Base-by-base conservation (phyloP, 2,113 vertebrate species). In the Eptatretus burgeri region DNA sequence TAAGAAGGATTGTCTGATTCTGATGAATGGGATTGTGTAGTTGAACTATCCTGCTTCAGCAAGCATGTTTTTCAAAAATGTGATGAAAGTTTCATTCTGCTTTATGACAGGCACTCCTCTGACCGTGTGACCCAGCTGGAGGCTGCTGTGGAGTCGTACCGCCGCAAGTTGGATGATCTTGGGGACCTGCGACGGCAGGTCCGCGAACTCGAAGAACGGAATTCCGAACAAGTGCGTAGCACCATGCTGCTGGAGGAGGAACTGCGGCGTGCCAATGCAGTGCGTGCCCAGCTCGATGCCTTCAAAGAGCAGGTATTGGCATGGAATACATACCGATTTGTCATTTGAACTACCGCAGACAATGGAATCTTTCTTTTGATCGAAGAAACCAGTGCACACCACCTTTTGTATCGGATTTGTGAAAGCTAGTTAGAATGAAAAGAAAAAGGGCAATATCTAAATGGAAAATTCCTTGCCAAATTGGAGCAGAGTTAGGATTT, bases 211-310 rank as follows among this genome's bases (percentile, higher is more conserved):
- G 84, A 89, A 74, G 82, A 89, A 69, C 71, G 80, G 20, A 89
- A 84, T 66, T 78, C 78, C 0, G 76, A 82, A 51, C 82, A 86
- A 67, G 83, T 86, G 63, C 81, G 85, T 71, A 81, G 82, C 66
- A 89, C 84, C 14, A 79, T 78, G n/a, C 81, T 84, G 73, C 79
- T 89, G 74, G 84, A 98, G 72, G 88, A 98, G 53, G 91, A 98
- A 62, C 75, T 94, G 13, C 86, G 81, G 71, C 94, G 95, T 67
- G 88, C 88, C 67, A 98, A 93, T 0, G 82, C 83, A 63, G 85
- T 84, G 5, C 84, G 89, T 1, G 72, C 84, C 5, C 89, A 96
- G 51, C 75, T 98, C 1, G 89, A 98, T 71, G 82, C 82, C 0
- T 94, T 93, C 69, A 95, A 91, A 70, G 79, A 78, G 71, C 89